Base-by-base conservation (phyloP, 2,888 invertebrate species). In the Helobdella robusta region DNA sequence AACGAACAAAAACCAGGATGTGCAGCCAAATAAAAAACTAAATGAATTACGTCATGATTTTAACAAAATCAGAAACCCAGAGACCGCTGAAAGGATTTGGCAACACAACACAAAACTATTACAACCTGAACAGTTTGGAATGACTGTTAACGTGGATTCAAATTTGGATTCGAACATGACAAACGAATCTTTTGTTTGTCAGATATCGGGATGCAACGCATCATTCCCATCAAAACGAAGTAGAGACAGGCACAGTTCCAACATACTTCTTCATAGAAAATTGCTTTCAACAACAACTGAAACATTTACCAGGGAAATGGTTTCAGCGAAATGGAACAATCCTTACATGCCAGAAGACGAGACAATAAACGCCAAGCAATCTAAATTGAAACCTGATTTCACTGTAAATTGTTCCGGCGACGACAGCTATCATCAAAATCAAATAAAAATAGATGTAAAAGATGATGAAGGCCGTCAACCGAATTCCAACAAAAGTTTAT, bases 151-250 rank as follows among this genome's bases (percentile, higher is more conserved):
- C n/a, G n/a, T n/a, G n/a, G n/a, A n/a, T n/a, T n/a, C n/a, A n/a
- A n/a, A n/a, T n/a, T n/a, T n/a, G n/a, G n/a, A n/a, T n/a, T n/a
- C n/a, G n/a, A n/a, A n/a, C n/a, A n/a, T n/a, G n/a, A 32, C 28
- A 15, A 23, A 23, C 11, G 48, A 50, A 23, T 28, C 60, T 23
- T 60, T 44, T 74, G 73, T 65, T 77, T 95, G 95, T 81, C 89
- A 87, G 74, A 87, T 91, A 2, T 92, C 92, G 71, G 92, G 93
- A 0, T 95, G 95, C 78, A 89, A 89, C 80, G 93, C 93, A 0
- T 89, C 91, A 0, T 95, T 94, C 78, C 89, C 91, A 4, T 92
- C 93, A 0, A 93, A 91, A 77, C 83, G 91, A 66, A 90, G 89
- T 74, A 86, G 93, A 73, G 94, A 95, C 75, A 84, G 91, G 1